Base-by-base conservation (phyloP, 2,888 invertebrate genomes). In the Rhagonycha fulva region DNA sequence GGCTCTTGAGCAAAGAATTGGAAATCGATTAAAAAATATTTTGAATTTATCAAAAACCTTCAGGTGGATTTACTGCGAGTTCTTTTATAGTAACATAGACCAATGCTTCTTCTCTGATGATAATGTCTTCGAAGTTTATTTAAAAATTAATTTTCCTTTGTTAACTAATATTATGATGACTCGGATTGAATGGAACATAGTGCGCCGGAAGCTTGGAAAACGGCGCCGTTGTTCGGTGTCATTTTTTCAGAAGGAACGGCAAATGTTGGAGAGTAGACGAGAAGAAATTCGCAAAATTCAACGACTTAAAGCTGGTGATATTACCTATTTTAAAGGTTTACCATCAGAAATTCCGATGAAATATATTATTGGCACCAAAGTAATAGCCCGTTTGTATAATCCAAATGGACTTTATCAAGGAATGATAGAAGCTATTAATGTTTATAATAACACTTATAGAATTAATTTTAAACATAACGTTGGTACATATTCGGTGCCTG, bases 1-100 rank as follows among this genome's bases (percentile, higher is more conserved):
- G n/a, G n/a, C n/a, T n/a, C n/a, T n/a, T n/a, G n/a, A n/a, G n/a
- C n/a, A n/a, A n/a, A n/a, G n/a, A n/a, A 96, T 97, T 82, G 98
- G 98, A 2, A 92, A 96, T 89, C 90, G 97, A 80, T 89, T 97
- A 76, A 90, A 97, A 80, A 99, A 99, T 89, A 91, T 99, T 30
- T 89, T 99, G 4, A 99, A 99, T 88, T 89, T 99, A 79, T 99
- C 99, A n/a, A n/a, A n/a, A n/a, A n/a, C n/a, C n/a, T n/a, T 98
- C 86, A 98, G 97, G 88, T 99, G 98, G 98, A 98, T 99, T 9
- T 98, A 98, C 87, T 99, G 97, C 88, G 99, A 99, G 88, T 99
- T 98, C 94, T 99, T 99, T 89, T 99, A 99, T 88, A 98, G 99
- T 82, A 98, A 98, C 85, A 94, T 99, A 82, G 99, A 99, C 86